phyloP scores from a whole-genome alignment of 1,140 invertebrate species.

The Heliconius himera region DNA sequence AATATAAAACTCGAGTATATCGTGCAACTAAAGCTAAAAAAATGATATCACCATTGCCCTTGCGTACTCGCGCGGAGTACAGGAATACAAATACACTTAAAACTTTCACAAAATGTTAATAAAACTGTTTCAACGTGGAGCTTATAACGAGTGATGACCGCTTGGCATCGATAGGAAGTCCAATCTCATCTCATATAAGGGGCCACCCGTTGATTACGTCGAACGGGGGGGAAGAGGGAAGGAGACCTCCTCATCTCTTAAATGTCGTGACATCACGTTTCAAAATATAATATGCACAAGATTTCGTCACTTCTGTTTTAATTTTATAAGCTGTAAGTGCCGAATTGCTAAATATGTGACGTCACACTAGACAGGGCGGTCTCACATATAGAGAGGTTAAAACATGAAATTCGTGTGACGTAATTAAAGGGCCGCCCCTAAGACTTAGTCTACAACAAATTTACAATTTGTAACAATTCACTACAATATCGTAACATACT shows the following conservation, averaged over 20 bases:
- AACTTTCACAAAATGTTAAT: slow-evolving; percentile 33
- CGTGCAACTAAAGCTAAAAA: slow-evolving; percentile 61
- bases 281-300: no score
- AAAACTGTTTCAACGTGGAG: slow-evolving; percentile 35
- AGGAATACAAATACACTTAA: slow-evolving; percentile 34
- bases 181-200: slow-evolving; percentile 47
- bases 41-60: slow-evolving; percentile 43
- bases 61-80: background rate
- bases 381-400: no score
- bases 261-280: no score
- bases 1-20: slow-evolving; percentile 69
- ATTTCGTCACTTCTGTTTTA: no score
- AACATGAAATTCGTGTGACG: no score
- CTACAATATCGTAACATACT: slow-evolving; percentile 68
- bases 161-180: slow-evolving; percentile 62
- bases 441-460: slow-evolving; percentile 73
- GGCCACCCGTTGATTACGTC: no score
- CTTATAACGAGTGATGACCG: slow-evolving; percentile 44
- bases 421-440: slow-evolving; percentile 17
- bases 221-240: no score
- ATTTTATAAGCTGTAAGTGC: no score
- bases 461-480: slow-evolving; percentile 73
- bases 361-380: no score
- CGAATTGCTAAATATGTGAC: no score
- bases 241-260: no score